Evolutionary conservation across 2,113 vertebrate species (phyloP).

Genomic region (Halcyon malimbica): DNA sequence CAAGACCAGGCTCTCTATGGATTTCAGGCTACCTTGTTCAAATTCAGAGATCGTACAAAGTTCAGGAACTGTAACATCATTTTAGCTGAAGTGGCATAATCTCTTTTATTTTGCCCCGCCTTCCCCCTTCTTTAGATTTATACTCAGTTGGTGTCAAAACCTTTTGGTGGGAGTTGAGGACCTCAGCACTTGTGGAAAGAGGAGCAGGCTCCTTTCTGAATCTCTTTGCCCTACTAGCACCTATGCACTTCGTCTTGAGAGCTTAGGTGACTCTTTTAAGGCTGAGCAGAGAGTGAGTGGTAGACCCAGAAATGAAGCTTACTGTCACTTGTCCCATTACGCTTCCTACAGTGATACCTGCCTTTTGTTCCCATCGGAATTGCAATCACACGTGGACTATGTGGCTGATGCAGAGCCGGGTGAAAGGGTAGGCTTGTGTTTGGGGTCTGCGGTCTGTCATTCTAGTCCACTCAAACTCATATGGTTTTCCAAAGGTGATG

Average conservation of each 20-base stretch:
- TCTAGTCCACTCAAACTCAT: fast-evolving
- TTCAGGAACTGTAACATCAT: not conserved
- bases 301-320: not conserved
- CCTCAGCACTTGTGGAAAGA: not conserved
- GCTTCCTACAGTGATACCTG: not conserved
- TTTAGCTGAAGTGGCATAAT: not conserved
- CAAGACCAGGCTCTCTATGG: not conserved
- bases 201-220: not conserved
- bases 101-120: not conserved
- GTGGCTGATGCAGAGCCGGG: not conserved
- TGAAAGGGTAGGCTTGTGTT: not conserved
- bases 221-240: not conserved
- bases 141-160: not conserved
- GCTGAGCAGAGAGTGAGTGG: fast-evolving
- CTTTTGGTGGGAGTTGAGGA: not conserved
- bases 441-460: not conserved
- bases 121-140: not conserved
- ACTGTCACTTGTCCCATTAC: not conserved
- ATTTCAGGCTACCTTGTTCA: not conserved
- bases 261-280: not conserved
- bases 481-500: not conserved
- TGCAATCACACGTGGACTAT: not conserved
- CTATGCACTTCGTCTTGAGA: not conserved
- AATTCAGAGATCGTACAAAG: not conserved
- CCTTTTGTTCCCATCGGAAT: not conserved